Evolutionary conservation across 2,888 invertebrate species (phyloP), one percentile per base, ranked within the genome.

Genomic region (Tipula confusa): DNA sequence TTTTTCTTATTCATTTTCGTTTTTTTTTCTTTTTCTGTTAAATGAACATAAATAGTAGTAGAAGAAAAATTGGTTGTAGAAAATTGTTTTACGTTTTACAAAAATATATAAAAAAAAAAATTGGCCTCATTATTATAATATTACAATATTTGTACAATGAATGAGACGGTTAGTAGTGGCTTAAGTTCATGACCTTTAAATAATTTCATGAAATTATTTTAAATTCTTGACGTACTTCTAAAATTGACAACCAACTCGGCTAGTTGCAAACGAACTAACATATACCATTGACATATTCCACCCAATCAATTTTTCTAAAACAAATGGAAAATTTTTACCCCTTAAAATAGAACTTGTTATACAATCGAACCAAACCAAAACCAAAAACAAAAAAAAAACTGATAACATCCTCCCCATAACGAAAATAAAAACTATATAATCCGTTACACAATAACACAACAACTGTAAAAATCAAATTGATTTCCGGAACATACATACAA

Each of bases 401-500:
- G 64, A 64, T 24, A 64, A 64, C 64, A 64, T 64, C 64, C 64
- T 24, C 64, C 64, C 64, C 64, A 64, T 24, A 64, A 64, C 64
- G 64, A 24, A 64, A 64, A 48, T n/a, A 64, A 64, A 64, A 24
- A 64, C 64, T 64, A 64, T 64, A 64, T 64, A 64, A 64, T 18
- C 64, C 64, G 64, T 64, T 64, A 64, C 64, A 64, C 64, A 64
- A 64, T 9, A 64, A 64, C 33, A 33, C 18, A 24, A 43, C 64
- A 64, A 64, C 64, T 64, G 64, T 64, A 64, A 64, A 64, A 64
- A 64, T 24, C 64, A 64, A 64, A 64, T 64, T 24, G 64, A 64
- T 64, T 64, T 64, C 64, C 64, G 64, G 64, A 64, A 43, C 15
- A 43, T 43, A 15, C 15, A 64, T 9, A 64, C 18, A 64, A 24